Evolutionary conservation across 2,113 vertebrate species (phyloP).

Genomic region (Scortum barcoo): DNA sequence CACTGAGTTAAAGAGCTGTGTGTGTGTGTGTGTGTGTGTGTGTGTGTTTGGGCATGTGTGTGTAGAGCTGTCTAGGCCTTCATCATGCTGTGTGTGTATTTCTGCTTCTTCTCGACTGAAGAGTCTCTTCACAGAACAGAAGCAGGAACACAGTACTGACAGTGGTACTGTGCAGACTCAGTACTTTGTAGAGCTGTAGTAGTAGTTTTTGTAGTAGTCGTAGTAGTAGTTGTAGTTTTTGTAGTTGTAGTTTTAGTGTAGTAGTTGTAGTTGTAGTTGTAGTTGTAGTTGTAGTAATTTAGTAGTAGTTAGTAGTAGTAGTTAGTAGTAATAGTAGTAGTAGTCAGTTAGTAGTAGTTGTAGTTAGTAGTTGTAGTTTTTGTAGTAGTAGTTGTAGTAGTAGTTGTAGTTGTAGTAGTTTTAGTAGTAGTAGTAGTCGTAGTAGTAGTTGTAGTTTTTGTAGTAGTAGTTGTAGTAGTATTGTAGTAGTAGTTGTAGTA

Average conservation of each 20-base stretch:
- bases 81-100: slow-evolving; percentile 25
- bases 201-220: neutral
- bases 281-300: too few species aligned
- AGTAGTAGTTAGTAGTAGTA: too few species aligned
- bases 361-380: too few species aligned
- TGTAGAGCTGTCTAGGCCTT: neutral
- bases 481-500: neutral
- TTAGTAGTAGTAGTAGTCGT: too few species aligned
- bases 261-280: too few species aligned
- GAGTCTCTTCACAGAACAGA: neutral
- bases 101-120: slow-evolving; percentile 26
- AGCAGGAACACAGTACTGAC: neutral
- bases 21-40: neutral
- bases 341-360: too few species aligned
- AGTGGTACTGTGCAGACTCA: neutral
- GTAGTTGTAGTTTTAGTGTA: too few species aligned
- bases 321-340: too few species aligned
- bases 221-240: neutral
- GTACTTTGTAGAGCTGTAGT: neutral
- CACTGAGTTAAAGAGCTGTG: neutral
- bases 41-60: neutral
- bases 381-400: neutral
- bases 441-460: too few species aligned
- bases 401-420: too few species aligned
- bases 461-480: neutral